Percentiles rank a stretch among this genome's conserved stretches.
Conservation (phyloP, 2,797 vertebrate genomes). For the Lagocephalus sceleratus region DNA sequence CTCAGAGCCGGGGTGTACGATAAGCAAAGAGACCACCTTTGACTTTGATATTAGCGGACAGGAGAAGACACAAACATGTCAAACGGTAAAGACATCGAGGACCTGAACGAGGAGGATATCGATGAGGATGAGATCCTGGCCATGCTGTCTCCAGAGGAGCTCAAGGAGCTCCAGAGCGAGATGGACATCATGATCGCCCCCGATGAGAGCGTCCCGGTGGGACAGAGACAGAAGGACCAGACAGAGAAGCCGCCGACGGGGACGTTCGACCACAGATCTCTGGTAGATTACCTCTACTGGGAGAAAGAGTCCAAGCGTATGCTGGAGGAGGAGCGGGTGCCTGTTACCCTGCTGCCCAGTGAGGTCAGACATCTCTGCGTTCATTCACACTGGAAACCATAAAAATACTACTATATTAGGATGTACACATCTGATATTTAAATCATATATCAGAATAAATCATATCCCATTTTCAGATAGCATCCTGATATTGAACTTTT, state of each 20-base stretch:
- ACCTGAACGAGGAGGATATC: slow-evolving; percentile 81
- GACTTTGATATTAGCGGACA: slow-evolving; percentile 10
- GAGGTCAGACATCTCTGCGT: slow-evolving; percentile 79
- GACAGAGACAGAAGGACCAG: slow-evolving; percentile 95
- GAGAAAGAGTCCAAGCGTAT: slow-evolving; percentile 92
- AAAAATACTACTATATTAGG: no score
- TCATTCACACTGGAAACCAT: background rate
- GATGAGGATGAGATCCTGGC: slow-evolving; percentile 95
- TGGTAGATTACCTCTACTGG: slow-evolving; percentile 95
- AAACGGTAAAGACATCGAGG: slow-evolving; percentile 54
- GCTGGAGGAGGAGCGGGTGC: slow-evolving; percentile 91
- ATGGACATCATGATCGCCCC: slow-evolving; percentile 95
- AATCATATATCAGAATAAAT: no score
- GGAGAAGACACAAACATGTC: slow-evolving; percentile 62
- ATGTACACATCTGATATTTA: no score
- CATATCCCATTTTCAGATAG: no score
- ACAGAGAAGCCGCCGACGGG: slow-evolving; percentile 91
- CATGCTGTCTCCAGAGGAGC: slow-evolving; percentile 90
- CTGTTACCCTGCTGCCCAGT: slow-evolving; percentile 86
- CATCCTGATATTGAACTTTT: background rate
- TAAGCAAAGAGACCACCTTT: slow-evolving; percentile 14
- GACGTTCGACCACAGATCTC: slow-evolving; percentile 88
- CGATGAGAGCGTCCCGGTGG: slow-evolving; percentile 87
- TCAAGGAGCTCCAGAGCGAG: slow-evolving; percentile 89
- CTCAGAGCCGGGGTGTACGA: slow-evolving; percentile 27